Conservation (phyloP, 2,797 vertebrate genomes). For the Anguilla marmorata region DNA sequence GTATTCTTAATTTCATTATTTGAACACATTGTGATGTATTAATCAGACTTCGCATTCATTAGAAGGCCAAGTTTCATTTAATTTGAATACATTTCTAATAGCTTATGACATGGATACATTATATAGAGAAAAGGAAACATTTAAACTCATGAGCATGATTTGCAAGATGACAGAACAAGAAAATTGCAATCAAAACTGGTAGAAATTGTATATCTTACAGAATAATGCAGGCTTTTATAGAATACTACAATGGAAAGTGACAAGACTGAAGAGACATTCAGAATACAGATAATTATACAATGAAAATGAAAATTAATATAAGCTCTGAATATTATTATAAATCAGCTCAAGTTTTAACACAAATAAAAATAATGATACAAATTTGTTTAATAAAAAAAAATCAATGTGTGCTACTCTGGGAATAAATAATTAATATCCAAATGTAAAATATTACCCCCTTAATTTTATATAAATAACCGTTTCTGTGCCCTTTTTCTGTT, state of each 20-base stretch:
- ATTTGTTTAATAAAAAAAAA: background rate
- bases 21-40: slow-evolving; percentile 21
- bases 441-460: slow-evolving; percentile 1
- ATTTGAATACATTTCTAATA: slow-evolving; percentile 36
- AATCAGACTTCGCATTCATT: slow-evolving; percentile 11
- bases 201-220: slow-evolving; percentile 5
- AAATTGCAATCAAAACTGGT: slow-evolving; percentile 29
- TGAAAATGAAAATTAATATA: slow-evolving; percentile 25
- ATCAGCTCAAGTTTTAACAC: slow-evolving; percentile 13
- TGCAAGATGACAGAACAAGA: slow-evolving; percentile 18
- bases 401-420: background rate
- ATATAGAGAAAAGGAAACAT: slow-evolving; percentile 15
- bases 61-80: slow-evolving; percentile 28
- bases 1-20: background rate
- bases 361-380: slow-evolving; percentile 16
- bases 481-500: background rate
- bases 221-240: slow-evolving; percentile 7
- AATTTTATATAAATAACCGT: slow-evolving; percentile 10
- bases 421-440: background rate
- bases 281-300: slow-evolving; percentile 24
- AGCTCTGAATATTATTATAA: slow-evolving; percentile 24
- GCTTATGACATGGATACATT: slow-evolving; percentile 37
- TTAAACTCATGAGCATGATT: slow-evolving; percentile 22
- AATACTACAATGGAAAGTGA: slow-evolving; percentile 17
- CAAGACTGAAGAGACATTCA: background rate